Conservation (phyloP, 1,140 invertebrate genomes). For the Drosophila sproati region DNA sequence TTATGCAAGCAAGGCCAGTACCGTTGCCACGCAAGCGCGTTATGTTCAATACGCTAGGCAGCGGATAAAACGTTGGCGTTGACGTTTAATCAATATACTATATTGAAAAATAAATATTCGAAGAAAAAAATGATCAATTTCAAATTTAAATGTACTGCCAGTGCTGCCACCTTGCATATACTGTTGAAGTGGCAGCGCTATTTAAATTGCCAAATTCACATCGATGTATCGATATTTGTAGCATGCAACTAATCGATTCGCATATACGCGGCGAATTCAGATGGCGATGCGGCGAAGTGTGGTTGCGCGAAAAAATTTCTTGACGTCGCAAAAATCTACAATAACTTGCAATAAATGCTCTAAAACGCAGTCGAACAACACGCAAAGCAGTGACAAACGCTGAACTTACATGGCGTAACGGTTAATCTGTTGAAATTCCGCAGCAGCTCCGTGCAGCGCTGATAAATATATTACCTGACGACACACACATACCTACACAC, state of each 20-base stretch:
- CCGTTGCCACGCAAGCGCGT: constrained; percentile 78
- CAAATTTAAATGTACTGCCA: not conserved
- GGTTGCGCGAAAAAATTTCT: constrained; percentile 66
- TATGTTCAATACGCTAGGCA: constrained; percentile 67
- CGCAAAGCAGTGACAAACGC: constrained; percentile 58
- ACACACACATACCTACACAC: constrained; percentile 46
- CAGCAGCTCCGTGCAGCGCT: constrained; percentile 39
- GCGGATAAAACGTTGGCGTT: constrained; percentile 36
- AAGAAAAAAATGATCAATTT: not conserved
- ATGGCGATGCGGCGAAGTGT: constrained; percentile 50
- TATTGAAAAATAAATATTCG: constrained; percentile 18
- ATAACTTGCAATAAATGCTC: constrained; percentile 64
- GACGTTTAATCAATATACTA: constrained; percentile 16
- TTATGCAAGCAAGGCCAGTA: constrained; percentile 48
- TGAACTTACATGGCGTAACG: constrained; percentile 60
- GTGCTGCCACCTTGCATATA: constrained; percentile 7
- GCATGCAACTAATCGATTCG: constrained; percentile 29
- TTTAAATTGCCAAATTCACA: constrained; percentile 5
- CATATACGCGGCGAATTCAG: constrained; percentile 35
- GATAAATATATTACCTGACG: constrained; percentile 54
- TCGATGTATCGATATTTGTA: constrained; percentile 22
- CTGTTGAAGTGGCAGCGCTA: constrained; percentile 4
- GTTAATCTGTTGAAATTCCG: constrained; percentile 47
- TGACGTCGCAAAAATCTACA: constrained; percentile 58
- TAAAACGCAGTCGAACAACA: constrained; percentile 53